These are phyloP conservation scores for Gopherus flavomarginatus DNA, from an alignment of 2,113 vertebrate species.

Conservation along the genomic window DNA sequence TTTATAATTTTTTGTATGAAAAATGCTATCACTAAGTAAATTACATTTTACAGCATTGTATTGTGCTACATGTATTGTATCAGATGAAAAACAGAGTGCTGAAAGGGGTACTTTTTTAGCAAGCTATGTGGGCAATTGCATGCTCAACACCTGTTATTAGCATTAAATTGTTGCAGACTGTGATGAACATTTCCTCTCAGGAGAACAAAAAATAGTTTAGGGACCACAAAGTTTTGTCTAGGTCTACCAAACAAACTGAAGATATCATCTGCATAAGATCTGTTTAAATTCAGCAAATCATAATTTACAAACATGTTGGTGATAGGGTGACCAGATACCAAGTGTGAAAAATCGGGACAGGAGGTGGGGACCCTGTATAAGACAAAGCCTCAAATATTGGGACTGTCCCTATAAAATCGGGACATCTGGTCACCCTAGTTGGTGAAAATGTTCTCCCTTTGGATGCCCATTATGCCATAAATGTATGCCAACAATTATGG, in stretches of 20 bases:
- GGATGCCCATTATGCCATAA: not conserved
- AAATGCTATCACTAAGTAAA: not conserved
- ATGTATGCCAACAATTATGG: not conserved
- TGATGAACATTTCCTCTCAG: not conserved
- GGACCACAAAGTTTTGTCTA: not conserved
- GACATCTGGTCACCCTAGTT: not conserved
- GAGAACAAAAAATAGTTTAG: not conserved
- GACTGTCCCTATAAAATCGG: not conserved
- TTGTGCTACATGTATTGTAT: not conserved
- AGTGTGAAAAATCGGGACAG: not conserved
- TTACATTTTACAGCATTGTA: not conserved
- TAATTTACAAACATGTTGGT: not conserved
- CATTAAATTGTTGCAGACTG: not conserved
- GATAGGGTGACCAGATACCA: not conserved
- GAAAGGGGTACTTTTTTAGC: not conserved
- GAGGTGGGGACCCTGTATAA: not conserved
- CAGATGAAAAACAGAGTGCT: not conserved
- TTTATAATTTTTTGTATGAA: not conserved
- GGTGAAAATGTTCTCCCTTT: not conserved
- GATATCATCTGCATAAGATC: not conserved
- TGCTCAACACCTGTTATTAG: not conserved
- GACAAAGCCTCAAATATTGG: not conserved
- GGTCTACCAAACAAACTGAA: accelerated
- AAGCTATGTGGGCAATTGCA: not conserved
- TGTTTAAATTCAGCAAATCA: not conserved